Base-by-base conservation (phyloP, 2,797 vertebrate species). In the Acanthurus lineatus region DNA sequence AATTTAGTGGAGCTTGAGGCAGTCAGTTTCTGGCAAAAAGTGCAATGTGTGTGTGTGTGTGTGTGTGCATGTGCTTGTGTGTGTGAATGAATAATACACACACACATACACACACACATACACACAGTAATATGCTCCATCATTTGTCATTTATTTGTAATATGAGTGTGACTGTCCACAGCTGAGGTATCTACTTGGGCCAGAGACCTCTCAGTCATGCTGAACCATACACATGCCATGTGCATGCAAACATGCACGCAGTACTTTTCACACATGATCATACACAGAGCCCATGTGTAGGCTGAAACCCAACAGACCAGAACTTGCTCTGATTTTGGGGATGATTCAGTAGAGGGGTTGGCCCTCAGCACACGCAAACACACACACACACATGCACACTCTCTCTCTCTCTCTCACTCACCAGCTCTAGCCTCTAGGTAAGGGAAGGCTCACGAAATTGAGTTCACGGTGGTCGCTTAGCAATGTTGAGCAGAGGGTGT, bases 401-500 rank as follows among this genome's bases (percentile, higher is more conserved):
- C 58, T 9, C 11, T 9, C 58, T 9, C 11, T 48, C 68, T 60
- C 66, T 57, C 81, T 64, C 83, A 25, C 81, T 70, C 66, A 54
- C 71, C 14, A 56, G 75, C 77, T 87, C 65, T 78, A 88, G 88
- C 91, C 89, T 88, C 77, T 87, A 91, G 92, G 89, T 91, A 92
- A 92, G 90, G 88, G 86, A 93, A 94, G 91, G 89, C 91, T 93
- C 84, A 85, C 82, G 68, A 93, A 94, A 94, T 93, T 94, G 91
- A 93, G 92, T 94, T 94, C 93, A 94, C 86, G 89, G 92, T 93
- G 91, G 93, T 94, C 89, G 93, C 92, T 93, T 94, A 91, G 93
- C 91, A 89, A 91, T 93, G 93, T 92, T 91, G 93, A 92, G 91
- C 90, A 90, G 90, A 91, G 92, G 89, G 84, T 93, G 89, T 89